phyloP scores from a whole-genome alignment of 2,888 invertebrate genomes.

The Euphydryas editha region DNA sequence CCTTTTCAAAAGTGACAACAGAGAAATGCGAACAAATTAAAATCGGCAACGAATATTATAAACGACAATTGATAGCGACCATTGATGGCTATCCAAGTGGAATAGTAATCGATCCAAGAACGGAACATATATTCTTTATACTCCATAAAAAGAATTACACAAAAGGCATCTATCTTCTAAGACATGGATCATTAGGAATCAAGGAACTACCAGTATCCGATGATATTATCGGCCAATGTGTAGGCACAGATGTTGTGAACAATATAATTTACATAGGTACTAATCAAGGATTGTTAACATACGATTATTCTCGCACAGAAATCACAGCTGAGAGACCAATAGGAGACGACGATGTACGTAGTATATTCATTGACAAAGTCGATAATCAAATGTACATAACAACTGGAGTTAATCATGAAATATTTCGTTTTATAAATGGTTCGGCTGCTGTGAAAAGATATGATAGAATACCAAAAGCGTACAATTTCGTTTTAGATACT shows the following conservation, averaged over 20 bases:
- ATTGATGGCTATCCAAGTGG: constrained; percentile 75
- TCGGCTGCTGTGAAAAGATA: constrained; percentile 72
- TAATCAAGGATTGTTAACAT: constrained; percentile 70
- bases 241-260: constrained; percentile 60
- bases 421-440: constrained; percentile 69
- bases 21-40: constrained; percentile 73
- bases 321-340: constrained; percentile 72
- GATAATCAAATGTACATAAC: constrained; percentile 74
- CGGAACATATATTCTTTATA: constrained; percentile 73
- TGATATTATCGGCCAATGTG: constrained; percentile 70
- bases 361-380: constrained; percentile 70
- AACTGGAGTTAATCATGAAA: constrained; percentile 68
- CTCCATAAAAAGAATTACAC: constrained; percentile 76
- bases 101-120: constrained; percentile 67
- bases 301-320: constrained; percentile 66
- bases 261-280: constrained; percentile 73
- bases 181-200: constrained; percentile 70
- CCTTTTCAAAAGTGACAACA: constrained; percentile 39
- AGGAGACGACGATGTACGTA: constrained; percentile 74
- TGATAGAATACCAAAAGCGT: constrained; percentile 72
- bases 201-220: constrained; percentile 69
- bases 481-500: constrained; percentile 67
- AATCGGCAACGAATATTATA: constrained; percentile 71
- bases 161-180: constrained; percentile 70
- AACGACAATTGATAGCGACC: constrained; percentile 69